These are phyloP conservation scores for Tenebrosternarchus preto DNA, from an alignment of 2,113 vertebrate species.

Conservation along the genomic window DNA sequence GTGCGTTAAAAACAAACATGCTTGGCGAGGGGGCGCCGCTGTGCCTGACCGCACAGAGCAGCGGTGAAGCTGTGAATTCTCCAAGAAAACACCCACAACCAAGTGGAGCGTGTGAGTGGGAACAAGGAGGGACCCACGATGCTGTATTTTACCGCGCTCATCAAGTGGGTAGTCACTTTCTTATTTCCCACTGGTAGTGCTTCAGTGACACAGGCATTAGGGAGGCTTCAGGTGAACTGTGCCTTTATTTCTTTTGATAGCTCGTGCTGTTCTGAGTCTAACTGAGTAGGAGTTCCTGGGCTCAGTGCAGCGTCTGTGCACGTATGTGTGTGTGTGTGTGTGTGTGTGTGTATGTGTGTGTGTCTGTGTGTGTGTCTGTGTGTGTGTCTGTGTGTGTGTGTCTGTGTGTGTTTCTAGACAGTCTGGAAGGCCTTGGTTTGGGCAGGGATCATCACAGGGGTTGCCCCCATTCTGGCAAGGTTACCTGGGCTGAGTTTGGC, in stretches of 20 bases:
- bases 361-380: slow-evolving; percentile 28
- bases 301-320: slow-evolving; percentile 1
- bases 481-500: slow-evolving; percentile 66
- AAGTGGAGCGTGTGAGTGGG: background rate
- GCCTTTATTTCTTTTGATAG: slow-evolving; percentile 38
- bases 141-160: slow-evolving; percentile 9
- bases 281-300: background rate
- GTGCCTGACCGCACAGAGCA: no score
- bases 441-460: slow-evolving; percentile 75
- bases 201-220: slow-evolving; percentile 33
- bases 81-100: background rate
- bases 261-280: slow-evolving; percentile 4
- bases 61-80: no score
- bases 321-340: slow-evolving; percentile 8
- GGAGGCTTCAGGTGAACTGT: slow-evolving; percentile 15
- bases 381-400: slow-evolving; percentile 4
- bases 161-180: slow-evolving; percentile 18
- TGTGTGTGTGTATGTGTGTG: background rate
- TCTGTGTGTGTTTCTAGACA: slow-evolving; percentile 64
- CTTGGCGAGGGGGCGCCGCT: no score
- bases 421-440: slow-evolving; percentile 86
- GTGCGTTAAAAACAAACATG: background rate
- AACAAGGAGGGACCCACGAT: background rate
- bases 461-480: slow-evolving; percentile 73
- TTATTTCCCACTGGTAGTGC: slow-evolving; percentile 33